phyloP scores from a whole-genome alignment of 1,140 invertebrate species.

The Eufriesea mexicana region DNA sequence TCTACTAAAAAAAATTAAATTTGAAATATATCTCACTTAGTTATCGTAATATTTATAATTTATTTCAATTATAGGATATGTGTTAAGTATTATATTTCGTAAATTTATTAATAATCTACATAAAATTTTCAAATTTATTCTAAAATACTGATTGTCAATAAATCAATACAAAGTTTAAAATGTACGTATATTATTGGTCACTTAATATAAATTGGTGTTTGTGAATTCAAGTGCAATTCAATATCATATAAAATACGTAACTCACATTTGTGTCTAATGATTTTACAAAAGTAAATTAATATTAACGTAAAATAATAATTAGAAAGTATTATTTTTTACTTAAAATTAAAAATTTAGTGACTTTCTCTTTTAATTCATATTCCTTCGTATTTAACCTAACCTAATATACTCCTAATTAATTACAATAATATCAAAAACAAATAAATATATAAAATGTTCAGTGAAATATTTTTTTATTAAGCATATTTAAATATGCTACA shows the following conservation, averaged over 20 bases:
- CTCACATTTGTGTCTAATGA: neutral
- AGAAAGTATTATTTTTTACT: neutral
- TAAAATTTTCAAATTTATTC: neutral
- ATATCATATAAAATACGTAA: neutral
- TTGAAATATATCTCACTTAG: neutral
- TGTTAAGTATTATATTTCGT: neutral
- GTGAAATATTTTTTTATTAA: neutral
- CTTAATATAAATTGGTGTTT: neutral
- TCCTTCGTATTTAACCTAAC: neutral
- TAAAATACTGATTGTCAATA: neutral
- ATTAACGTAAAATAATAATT: neutral
- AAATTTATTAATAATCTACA: neutral
- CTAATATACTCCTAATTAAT: constrained; percentile 5
- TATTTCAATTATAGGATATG: neutral
- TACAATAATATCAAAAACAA: neutral
- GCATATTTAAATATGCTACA: neutral
- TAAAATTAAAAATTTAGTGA: neutral
- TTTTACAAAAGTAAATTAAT: neutral
- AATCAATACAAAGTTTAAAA: neutral
- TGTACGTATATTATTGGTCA: neutral
- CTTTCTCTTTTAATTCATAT: neutral
- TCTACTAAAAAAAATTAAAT: neutral
- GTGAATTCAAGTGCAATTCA: neutral
- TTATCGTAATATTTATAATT: neutral
- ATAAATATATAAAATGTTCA: constrained; percentile 7